Conservation (phyloP, 2,888 invertebrate species). For the Amiota minor region DNA sequence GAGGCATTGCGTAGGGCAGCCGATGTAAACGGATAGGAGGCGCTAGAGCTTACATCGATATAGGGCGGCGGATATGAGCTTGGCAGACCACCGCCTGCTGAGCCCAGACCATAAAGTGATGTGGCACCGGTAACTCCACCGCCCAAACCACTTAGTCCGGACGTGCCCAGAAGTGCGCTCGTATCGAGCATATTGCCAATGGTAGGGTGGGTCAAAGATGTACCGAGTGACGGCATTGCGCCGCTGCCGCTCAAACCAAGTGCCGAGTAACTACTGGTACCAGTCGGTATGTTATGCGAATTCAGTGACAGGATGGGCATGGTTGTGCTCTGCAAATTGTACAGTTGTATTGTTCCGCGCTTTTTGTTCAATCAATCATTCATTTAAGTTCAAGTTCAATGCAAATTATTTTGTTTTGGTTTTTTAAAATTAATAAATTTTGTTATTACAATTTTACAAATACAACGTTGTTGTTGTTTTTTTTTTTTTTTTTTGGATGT, state of each 20-base stretch:
- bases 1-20: conserved; percentile 79
- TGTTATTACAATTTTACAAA: conserved; percentile 3
- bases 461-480: conserved; percentile 12
- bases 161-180: conserved; percentile 63
- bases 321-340: conserved; percentile 79
- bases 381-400: conserved; percentile 33
- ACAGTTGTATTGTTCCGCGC: conserved; percentile 74
- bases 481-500: neutral
- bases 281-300: conserved; percentile 73
- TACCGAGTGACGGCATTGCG: conserved; percentile 58
- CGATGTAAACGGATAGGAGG: conserved; percentile 76
- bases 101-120: conserved; percentile 56
- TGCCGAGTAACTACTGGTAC: conserved; percentile 72
- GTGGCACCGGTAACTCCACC: conserved; percentile 63
- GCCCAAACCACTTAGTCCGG: conserved; percentile 51
- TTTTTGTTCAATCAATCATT: conserved; percentile 47
- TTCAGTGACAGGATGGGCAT: conserved; percentile 77
- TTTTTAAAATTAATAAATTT: conserved; percentile 35
- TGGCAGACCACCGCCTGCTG: conserved; percentile 66
- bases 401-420: conserved; percentile 30
- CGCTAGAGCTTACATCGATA: conserved; percentile 71
- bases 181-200: conserved; percentile 69
- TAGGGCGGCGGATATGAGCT: conserved; percentile 68
- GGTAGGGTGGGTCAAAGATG: conserved; percentile 69
- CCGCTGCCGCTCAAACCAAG: conserved; percentile 69